Evolutionary conservation across 30 jellyfish, hydroid and myxozoan genomes (phyloP).

Genomic region (Calvadosia cruxmelitensis): DNA sequence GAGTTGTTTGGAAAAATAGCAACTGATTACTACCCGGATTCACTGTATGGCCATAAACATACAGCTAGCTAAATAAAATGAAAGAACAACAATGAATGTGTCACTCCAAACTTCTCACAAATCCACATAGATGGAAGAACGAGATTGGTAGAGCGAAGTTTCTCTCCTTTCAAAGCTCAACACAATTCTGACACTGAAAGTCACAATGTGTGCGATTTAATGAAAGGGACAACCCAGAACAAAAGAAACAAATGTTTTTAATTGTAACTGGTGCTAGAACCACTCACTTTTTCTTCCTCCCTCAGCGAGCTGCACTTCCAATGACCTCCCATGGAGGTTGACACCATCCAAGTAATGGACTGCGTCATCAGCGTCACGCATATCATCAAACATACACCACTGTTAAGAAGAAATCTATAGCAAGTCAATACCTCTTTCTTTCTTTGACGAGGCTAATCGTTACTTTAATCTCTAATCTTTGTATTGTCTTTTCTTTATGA

Average conservation of each 20-base stretch:
- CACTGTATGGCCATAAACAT: no score
- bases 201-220: neutral
- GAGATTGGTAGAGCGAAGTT: neutral
- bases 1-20: no score
- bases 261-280: neutral
- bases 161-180: neutral
- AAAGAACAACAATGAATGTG: no score
- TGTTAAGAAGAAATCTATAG: slow-evolving; percentile 18
- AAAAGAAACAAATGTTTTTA: no score
- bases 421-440: neutral
- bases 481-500: neutral
- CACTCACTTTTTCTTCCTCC: slow-evolving; percentile 71
- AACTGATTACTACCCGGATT: no score
- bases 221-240: neutral
- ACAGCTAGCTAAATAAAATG: no score
- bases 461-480: no score
- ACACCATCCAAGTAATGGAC: slow-evolving; percentile 75
- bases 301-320: slow-evolving; percentile 11
- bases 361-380: slow-evolving; percentile 97
- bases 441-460: neutral
- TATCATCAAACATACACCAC: slow-evolving; percentile 58
- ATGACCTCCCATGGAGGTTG: slow-evolving; percentile 55
- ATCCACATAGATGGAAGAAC: neutral
- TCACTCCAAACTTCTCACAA: neutral
- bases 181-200: neutral